These are phyloP conservation scores for Cyclina sinensis DNA, from an alignment of 1,140 invertebrate genomes.

Conservation along the genomic window DNA sequence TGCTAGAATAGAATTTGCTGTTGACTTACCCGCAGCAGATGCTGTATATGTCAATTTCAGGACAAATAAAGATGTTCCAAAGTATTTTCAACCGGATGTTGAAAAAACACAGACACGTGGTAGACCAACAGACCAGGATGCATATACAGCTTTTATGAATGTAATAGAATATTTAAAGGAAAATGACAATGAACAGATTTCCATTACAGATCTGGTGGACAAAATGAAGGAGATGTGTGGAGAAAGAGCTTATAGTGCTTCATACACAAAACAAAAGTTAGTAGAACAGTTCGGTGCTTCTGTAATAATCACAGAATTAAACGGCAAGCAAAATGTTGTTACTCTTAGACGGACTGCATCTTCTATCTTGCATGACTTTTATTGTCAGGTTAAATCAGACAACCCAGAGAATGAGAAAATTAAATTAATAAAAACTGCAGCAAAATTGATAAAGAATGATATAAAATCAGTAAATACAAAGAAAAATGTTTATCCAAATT, in stretches of 20 bases:
- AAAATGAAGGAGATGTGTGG: slow-evolving; percentile 56
- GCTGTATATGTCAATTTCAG: slow-evolving; percentile 68
- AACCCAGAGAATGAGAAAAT: slow-evolving; percentile 34
- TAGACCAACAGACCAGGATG: neutral
- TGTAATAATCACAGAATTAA: slow-evolving; percentile 66
- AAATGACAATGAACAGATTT: slow-evolving; percentile 71
- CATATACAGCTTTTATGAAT: slow-evolving; percentile 41
- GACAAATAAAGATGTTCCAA: slow-evolving; percentile 44
- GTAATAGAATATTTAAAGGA: slow-evolving; percentile 44
- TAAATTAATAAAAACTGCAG: slow-evolving; percentile 63
- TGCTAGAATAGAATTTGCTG: slow-evolving; percentile 34
- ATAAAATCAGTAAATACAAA: slow-evolving; percentile 29
- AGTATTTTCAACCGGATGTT: neutral
- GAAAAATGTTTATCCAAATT: slow-evolving; percentile 33
- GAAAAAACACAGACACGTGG: neutral
- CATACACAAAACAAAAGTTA: slow-evolving; percentile 62
- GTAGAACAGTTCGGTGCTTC: slow-evolving; percentile 59
- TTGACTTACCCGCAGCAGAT: slow-evolving; percentile 66
- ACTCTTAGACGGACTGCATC: slow-evolving; percentile 43
- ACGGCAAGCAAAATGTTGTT: slow-evolving; percentile 63
- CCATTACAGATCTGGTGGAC: slow-evolving; percentile 62
- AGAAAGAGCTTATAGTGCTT: slow-evolving; percentile 52
- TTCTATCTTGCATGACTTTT: slow-evolving; percentile 63
- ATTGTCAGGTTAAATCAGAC: neutral
- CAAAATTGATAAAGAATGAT: slow-evolving; percentile 62